Conservation (phyloP, 2,888 invertebrate genomes). For the Tetrapedia diversipes region DNA sequence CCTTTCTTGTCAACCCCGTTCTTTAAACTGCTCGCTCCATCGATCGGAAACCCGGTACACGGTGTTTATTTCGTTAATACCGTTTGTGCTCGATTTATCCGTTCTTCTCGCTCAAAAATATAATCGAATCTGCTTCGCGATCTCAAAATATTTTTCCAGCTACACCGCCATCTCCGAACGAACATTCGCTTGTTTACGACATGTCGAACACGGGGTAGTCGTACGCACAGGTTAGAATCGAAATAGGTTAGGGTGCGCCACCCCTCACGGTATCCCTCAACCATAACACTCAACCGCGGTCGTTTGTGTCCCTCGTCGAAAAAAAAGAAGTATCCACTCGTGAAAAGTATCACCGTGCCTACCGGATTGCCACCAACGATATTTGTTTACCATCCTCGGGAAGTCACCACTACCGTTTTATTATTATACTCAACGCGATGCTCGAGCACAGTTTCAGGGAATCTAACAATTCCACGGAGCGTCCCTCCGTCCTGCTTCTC, state of each 20-base stretch:
- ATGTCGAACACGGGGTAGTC: background rate
- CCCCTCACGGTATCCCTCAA: background rate
- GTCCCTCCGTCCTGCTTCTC: background rate
- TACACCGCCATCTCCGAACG: too few relatives aligned
- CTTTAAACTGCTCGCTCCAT: too few relatives aligned
- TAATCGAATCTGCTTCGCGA: too few relatives aligned
- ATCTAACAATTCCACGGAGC: conserved; percentile 1
- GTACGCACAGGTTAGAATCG: background rate
- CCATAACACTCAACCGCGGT: background rate
- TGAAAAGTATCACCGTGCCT: background rate
- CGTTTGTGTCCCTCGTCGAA: background rate
- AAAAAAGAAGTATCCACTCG: background rate
- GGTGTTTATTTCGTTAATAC: background rate
- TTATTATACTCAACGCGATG: background rate
- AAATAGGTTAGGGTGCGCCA: conserved; percentile 33
- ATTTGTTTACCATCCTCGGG: too few relatives aligned
- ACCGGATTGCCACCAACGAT: background rate
- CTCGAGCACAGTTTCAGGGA: background rate
- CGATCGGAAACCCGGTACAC: too few relatives aligned
- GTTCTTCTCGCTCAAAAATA: too few relatives aligned
- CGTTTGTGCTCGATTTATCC: background rate
- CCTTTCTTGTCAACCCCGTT: background rate
- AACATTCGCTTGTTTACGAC: background rate
- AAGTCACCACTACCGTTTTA: background rate
- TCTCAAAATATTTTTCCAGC: background rate